Base-by-base conservation (phyloP, 2,113 vertebrate genomes). In the Macquaria australasica region DNA sequence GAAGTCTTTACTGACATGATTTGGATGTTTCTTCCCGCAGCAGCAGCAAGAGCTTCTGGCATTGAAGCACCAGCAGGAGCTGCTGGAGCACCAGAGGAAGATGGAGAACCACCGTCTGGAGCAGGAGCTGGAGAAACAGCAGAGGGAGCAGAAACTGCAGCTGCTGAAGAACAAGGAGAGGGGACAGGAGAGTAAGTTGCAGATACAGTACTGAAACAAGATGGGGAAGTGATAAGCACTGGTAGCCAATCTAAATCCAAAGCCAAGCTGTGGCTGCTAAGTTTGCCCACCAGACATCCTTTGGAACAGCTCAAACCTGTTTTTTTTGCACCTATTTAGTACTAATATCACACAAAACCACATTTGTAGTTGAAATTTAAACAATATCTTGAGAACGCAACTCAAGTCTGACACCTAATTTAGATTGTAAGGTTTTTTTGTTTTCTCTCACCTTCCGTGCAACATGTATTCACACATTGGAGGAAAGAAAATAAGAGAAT, bases 111-210 rank as follows among this genome's bases (percentile, higher is more conserved):
- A 99, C 90, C 96, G 98, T 3, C 97, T 98, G 81, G 98, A 99
- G 92, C 98, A 99, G 94, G 98, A 98, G 92, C 94, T 98, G 94
- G 98, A 99, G 94, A 98, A 99, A 79, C 98, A 99, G 91, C 98
- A 99, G 88, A 91, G 98, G 1, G 98, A 99, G 87, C 98, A 99
- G 95, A 99, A 99, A 72, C 96, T 99, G 60, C 96, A 95, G 91
- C 97, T 97, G 91, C 97, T 99, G 20, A 99, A 99, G 94, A 98
- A 99, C 96, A 99, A 99, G 95, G 98, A 99, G 94, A 95, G 98
- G 9, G 97, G 98, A 66, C 98, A 99, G 82, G 98, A 99, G 94
- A 99, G 98, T 99, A 86, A 98, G 93, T 88, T 0, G 14, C 4
- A 43, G 28, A 60, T 8, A 11, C 23, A 51, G 0, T 1, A 56